Evolutionary conservation across 2,888 invertebrate species (phyloP).

Genomic region (Euplexia lucipara): DNA sequence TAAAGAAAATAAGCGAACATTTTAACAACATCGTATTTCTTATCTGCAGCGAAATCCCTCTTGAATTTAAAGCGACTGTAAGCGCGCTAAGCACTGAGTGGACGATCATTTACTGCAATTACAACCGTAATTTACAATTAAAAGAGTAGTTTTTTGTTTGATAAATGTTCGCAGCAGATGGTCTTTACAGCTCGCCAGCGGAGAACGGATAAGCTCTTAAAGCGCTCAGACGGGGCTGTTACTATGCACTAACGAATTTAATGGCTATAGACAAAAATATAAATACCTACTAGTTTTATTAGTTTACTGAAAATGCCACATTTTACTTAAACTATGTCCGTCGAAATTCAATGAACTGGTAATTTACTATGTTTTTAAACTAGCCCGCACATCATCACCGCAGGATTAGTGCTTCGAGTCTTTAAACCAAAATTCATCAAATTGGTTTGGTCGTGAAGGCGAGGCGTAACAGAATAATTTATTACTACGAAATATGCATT

Average conservation of each 20-base stretch:
- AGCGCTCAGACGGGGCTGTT: slow-evolving; percentile 53
- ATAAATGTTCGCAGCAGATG: slow-evolving; percentile 65
- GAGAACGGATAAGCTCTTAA: slow-evolving; percentile 62
- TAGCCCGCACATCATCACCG: too few species aligned
- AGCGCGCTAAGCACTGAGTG: slow-evolving; percentile 47
- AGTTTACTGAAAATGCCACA: slow-evolving; percentile 16
- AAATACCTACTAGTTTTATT: background rate
- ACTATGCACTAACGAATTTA: slow-evolving; percentile 46
- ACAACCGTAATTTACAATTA: slow-evolving; percentile 64
- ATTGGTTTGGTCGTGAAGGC: too few species aligned
- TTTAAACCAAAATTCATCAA: too few species aligned
- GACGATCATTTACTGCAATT: slow-evolving; percentile 60
- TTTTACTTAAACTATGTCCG: background rate
- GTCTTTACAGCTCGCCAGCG: slow-evolving; percentile 61
- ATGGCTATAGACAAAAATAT: slow-evolving; percentile 23
- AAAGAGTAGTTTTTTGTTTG: slow-evolving; percentile 65
- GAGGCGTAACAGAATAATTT: too few species aligned
- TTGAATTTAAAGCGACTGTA: slow-evolving; percentile 45
- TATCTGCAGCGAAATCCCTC: slow-evolving; percentile 23
- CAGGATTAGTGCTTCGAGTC: too few species aligned
- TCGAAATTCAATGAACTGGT: too few species aligned
- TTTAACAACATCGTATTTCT: slow-evolving; percentile 28
- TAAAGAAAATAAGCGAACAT: slow-evolving; percentile 14
- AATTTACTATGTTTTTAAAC: too few species aligned
- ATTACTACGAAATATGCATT: too few species aligned